phyloP scores from a whole-genome alignment of 2,888 invertebrate genomes.

The Ceraclea dissimilis region DNA sequence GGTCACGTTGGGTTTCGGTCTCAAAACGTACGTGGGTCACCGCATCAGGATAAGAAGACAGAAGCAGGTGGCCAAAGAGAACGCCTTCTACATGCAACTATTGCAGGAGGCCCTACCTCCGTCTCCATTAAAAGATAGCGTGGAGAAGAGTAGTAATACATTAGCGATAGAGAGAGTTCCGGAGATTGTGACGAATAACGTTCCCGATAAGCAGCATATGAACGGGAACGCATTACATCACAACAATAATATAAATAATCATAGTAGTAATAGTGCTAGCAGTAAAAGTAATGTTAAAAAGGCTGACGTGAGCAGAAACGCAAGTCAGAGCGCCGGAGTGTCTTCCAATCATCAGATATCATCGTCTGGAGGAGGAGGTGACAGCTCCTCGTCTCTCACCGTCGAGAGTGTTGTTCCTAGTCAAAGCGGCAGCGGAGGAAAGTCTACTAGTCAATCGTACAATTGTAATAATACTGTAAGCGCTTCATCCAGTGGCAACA shows the following conservation, averaged over 20 bases:
- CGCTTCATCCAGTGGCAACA: background rate
- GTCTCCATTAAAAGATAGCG: background rate
- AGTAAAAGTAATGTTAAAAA: background rate
- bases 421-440: constrained; percentile 6
- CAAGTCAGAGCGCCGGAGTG: constrained; percentile 15
- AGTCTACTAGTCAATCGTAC: background rate
- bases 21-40: constrained; percentile 87
- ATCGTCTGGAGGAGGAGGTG: background rate
- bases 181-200: background rate
- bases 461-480: no score
- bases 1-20: constrained; percentile 91
- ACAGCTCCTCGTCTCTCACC: constrained; percentile 5
- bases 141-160: background rate
- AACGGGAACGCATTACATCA: background rate
- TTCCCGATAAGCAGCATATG: background rate
- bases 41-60: constrained; percentile 86
- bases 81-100: constrained; percentile 90
- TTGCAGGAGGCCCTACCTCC: constrained; percentile 84
- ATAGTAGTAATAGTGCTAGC: background rate
- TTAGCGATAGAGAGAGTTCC: background rate
- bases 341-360: constrained; percentile 12
- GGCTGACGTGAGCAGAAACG: background rate
- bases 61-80: constrained; percentile 88
- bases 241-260: background rate
- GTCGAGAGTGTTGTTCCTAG: constrained; percentile 9